Evolutionary conservation across 64 coral and sea anemone genomes (phyloP).

Genomic region (Porites lutea): DNA sequence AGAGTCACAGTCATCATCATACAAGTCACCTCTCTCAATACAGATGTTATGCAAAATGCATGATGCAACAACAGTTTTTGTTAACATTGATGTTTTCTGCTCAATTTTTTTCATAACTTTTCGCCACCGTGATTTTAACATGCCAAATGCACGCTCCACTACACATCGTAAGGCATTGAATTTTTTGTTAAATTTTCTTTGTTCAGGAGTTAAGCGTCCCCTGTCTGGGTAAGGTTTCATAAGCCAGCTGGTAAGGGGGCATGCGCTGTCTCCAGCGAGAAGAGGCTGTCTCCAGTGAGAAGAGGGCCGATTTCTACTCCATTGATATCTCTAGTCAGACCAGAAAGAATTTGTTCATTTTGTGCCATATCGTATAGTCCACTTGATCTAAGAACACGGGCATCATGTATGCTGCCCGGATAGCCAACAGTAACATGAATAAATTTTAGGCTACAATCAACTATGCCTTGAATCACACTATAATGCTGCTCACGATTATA

Average conservation of each 20-base stretch:
- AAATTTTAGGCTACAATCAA: constrained; percentile 27
- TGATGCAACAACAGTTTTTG: constrained; percentile 36
- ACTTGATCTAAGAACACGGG: constrained; percentile 21
- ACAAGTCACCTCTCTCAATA: constrained; percentile 29
- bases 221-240: constrained; percentile 42
- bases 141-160: constrained; percentile 51
- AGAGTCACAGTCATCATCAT: constrained; percentile 15
- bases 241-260: constrained; percentile 17
- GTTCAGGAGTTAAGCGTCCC: not conserved
- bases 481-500: constrained; percentile 56
- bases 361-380: constrained; percentile 22
- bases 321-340: constrained; percentile 28
- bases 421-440: constrained; percentile 22
- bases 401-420: constrained; percentile 52
- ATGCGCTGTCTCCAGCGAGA: constrained; percentile 29
- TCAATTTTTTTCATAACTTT: constrained; percentile 45
- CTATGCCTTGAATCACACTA: constrained; percentile 34
- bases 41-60: constrained; percentile 68
- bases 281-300: not conserved
- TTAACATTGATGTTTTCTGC: constrained; percentile 2
- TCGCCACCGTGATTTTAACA: constrained; percentile 39
- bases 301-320: constrained; percentile 42
- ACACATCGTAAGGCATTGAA: constrained; percentile 3
- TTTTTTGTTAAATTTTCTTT: constrained; percentile 51
- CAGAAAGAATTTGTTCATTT: constrained; percentile 16